Percentiles rank a stretch among this genome's conserved stretches.
Conservation (phyloP, 2,888 invertebrate genomes). For the Cryptocephalus primarius region DNA sequence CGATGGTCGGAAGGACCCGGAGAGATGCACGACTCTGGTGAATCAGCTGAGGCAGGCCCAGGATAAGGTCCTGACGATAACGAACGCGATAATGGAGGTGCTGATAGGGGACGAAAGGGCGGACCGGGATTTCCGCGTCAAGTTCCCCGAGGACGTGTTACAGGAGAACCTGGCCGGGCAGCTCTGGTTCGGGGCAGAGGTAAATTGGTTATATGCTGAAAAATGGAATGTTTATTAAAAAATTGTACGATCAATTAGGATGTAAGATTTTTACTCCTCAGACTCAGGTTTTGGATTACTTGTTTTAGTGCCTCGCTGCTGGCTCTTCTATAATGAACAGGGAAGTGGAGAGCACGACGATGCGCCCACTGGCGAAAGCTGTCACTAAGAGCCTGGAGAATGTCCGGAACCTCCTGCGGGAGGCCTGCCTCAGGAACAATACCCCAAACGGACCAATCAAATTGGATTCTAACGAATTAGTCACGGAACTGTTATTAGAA, state of each 20-base stretch:
- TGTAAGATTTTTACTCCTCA: background rate
- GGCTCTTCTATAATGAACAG: slow-evolving; percentile 98
- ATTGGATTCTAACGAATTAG: slow-evolving; percentile 48
- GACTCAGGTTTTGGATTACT: background rate
- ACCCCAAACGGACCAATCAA: slow-evolving; percentile 46
- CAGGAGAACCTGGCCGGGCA: slow-evolving; percentile 98
- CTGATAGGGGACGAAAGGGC: slow-evolving; percentile 77
- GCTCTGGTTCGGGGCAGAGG: slow-evolving; percentile 99
- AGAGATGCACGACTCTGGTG: slow-evolving; percentile 89
- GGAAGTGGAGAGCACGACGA: slow-evolving; percentile 88
- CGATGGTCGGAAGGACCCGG: slow-evolving; percentile 97
- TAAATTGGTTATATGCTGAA: slow-evolving; percentile 34
- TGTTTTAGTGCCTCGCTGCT: slow-evolving; percentile 87
- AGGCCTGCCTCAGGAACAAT: slow-evolving; percentile 67
- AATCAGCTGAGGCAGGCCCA: slow-evolving; percentile 90
- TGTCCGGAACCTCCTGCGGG: slow-evolving; percentile 79
- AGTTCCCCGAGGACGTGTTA: slow-evolving; percentile 97
- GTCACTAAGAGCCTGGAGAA: slow-evolving; percentile 93
- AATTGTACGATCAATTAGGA: no score
- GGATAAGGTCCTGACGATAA: slow-evolving; percentile 83
- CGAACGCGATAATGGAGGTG: slow-evolving; percentile 92
- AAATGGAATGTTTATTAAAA: no score
- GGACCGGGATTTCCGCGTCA: slow-evolving; percentile 89
- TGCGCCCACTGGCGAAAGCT: slow-evolving; percentile 93
- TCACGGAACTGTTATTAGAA: slow-evolving; percentile 66